phyloP scores from a whole-genome alignment of 1,140 invertebrate species.

The Bilobella aurantiaca region DNA sequence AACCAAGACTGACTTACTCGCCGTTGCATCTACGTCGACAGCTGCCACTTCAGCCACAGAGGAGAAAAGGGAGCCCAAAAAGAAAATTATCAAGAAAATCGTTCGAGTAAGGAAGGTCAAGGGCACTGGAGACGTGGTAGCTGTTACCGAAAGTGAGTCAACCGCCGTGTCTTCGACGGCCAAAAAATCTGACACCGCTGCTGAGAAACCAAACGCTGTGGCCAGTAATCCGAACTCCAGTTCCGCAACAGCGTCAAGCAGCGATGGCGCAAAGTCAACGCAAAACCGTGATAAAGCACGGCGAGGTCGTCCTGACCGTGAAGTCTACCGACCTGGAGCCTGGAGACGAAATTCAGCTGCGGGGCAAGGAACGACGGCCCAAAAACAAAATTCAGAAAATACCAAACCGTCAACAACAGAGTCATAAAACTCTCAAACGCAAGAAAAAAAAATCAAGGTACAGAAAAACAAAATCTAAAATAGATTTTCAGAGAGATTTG shows the following conservation, averaged over 20 bases:
- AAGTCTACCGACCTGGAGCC: slow-evolving; percentile 29
- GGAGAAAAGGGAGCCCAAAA: slow-evolving; percentile 16
- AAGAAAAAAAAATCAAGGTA: too few species aligned
- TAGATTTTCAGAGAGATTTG: too few species aligned
- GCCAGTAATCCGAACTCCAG: background rate
- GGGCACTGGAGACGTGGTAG: background rate
- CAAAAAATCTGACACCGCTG: background rate
- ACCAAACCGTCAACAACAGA: too few species aligned
- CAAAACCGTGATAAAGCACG: background rate
- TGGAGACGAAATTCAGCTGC: slow-evolving; percentile 1
- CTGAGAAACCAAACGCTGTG: background rate
- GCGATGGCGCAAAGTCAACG: background rate
- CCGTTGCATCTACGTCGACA: too few species aligned
- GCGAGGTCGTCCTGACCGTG: slow-evolving; percentile 24
- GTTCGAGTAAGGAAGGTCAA: slow-evolving; percentile 19
- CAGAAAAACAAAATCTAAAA: too few species aligned
- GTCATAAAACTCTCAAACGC: too few species aligned
- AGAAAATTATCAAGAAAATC: slow-evolving; percentile 30
- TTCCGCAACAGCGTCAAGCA: background rate
- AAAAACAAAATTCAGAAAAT: too few species aligned
- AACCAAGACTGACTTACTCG: background rate
- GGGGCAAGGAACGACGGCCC: too few species aligned
- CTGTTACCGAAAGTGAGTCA: background rate
- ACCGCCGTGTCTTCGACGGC: background rate
- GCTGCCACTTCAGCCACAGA: background rate